Evolutionary conservation across 64 coral and sea anemone genomes (phyloP).

Genomic region (Actinia equina): DNA sequence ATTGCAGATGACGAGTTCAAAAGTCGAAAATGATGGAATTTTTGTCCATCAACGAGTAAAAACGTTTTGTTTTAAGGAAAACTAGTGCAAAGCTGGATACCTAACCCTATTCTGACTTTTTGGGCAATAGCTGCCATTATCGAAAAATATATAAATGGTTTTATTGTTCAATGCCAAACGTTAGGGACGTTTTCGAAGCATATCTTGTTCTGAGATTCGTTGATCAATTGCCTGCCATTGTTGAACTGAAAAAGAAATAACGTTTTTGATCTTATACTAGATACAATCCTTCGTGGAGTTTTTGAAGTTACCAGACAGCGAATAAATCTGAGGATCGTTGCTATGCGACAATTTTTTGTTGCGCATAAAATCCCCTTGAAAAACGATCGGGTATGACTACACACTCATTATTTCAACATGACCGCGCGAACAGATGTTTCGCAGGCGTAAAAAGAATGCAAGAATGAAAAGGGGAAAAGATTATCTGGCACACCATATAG

Average conservation of each 20-base stretch:
- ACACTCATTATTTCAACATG: neutral
- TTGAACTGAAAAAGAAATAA: no score
- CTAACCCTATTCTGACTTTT: neutral
- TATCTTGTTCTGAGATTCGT: no score
- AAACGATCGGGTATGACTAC: neutral
- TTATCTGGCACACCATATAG: neutral
- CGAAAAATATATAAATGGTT: neutral
- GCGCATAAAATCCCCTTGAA: neutral
- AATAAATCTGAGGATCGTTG: neutral
- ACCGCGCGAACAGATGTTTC: neutral
- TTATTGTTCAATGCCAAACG: no score
- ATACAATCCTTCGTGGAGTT: no score
- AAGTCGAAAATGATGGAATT: neutral
- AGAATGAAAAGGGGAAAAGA: neutral
- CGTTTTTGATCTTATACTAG: no score
- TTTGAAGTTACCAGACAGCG: no score
- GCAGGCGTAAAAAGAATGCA: neutral
- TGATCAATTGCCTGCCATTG: no score
- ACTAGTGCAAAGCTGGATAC: neutral
- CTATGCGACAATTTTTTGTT: neutral
- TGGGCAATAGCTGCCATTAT: neutral
- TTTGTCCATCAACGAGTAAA: neutral
- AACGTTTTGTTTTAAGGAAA: neutral
- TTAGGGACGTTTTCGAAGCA: neutral
- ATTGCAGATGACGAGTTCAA: neutral